Percentiles rank a stretch among this genome's conserved stretches.
Evolutionary conservation across 2,888 invertebrate genomes (phyloP).

Genomic region (Drosophila picticornis): DNA sequence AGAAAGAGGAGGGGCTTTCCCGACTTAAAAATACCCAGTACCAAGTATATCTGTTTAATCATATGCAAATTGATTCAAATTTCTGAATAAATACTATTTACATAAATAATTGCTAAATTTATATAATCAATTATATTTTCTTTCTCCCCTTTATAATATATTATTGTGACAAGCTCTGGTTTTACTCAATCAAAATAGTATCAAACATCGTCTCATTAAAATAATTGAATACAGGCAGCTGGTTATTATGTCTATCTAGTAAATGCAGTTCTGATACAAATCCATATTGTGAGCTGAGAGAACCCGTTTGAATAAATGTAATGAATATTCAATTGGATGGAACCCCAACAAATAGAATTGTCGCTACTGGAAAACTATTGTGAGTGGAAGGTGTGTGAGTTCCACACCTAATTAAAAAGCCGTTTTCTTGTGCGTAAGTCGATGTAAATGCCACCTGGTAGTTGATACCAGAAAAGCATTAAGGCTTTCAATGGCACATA

Average conservation of each 20-base stretch:
- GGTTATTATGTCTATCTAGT: background rate
- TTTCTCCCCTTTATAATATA: background rate
- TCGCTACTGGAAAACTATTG: constrained; percentile 3
- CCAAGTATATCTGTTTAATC: background rate
- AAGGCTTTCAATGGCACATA: constrained; percentile 24
- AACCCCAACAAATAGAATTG: constrained; percentile 1
- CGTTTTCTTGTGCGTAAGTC: constrained; percentile 32
- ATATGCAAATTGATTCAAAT: background rate
- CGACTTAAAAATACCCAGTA: background rate
- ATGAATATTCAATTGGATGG: constrained; percentile 12
- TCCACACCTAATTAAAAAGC: constrained; percentile 26
- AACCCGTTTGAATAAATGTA: constrained; percentile 26
- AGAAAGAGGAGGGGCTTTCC: too few species aligned
- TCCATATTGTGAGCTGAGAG: background rate
- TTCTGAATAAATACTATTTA: too few species aligned
- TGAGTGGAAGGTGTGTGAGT: background rate
- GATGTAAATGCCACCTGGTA: constrained; percentile 13
- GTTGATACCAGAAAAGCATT: constrained; percentile 27
- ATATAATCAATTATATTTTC: background rate
- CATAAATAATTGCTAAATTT: background rate
- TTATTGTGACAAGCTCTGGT: background rate
- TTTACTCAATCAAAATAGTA: background rate
- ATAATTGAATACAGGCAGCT: background rate
- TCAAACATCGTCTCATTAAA: background rate
- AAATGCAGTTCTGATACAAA: constrained; percentile 2